Percentiles rank a stretch among this genome's conserved stretches.
phyloP scores from a whole-genome alignment of 92 coral and sea anemone species.

The Heteractis magnifica region DNA sequence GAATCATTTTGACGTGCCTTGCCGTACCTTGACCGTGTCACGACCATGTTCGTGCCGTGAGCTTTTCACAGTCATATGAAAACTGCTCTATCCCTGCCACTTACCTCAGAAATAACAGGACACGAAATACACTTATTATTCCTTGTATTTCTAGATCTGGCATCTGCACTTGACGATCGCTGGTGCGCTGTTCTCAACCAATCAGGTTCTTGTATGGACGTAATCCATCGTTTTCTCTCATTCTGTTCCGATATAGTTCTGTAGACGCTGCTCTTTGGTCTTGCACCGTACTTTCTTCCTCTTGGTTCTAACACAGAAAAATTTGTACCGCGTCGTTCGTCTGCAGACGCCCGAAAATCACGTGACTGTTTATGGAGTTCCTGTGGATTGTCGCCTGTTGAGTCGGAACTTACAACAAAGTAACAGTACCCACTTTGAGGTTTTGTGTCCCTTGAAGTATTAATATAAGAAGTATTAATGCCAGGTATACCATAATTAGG shows the following conservation, averaged over 20 bases:
- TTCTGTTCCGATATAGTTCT: constrained; percentile 39
- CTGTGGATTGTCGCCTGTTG: background rate
- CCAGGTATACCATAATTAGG: background rate
- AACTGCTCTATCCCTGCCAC: background rate
- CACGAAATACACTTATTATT: constrained; percentile 46
- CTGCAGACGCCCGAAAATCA: background rate
- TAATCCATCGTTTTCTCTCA: constrained; percentile 31
- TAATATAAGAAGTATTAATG: background rate
- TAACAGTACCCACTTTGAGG: constrained; percentile 18
- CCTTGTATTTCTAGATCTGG: constrained; percentile 13
- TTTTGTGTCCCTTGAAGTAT: background rate
- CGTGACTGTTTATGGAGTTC: background rate
- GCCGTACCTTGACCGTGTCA: too few species aligned
- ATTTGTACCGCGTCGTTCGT: background rate
- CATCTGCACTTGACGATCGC: background rate
- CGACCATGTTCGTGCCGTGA: too few species aligned
- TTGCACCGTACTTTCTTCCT: background rate
- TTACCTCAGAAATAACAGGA: constrained; percentile 70
- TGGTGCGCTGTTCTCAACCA: constrained; percentile 4
- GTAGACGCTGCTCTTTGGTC: constrained; percentile 17
- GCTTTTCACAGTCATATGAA: background rate
- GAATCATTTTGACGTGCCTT: too few species aligned
- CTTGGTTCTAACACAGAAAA: background rate
- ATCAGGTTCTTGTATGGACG: constrained; percentile 5
- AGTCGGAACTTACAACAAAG: constrained; percentile 21